Percentiles rank a stretch among this genome's conserved stretches.
phyloP scores from a whole-genome alignment of 2,113 vertebrate species.

The Hemiscyllium ocellatum region DNA sequence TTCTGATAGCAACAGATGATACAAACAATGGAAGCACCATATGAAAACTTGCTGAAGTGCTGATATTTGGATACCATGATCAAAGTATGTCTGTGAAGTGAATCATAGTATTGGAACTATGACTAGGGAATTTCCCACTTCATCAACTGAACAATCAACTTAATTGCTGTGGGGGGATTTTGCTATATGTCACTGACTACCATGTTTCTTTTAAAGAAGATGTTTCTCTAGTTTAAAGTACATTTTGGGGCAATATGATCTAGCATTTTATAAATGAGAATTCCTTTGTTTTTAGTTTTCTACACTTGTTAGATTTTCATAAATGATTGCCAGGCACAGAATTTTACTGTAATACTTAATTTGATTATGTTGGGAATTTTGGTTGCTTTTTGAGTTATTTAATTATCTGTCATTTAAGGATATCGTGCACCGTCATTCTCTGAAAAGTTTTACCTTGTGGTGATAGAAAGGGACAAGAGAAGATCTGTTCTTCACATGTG shows the following conservation, averaged over 20 bases:
- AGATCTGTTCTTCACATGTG: constrained; percentile 93
- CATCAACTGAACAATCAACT: not conserved
- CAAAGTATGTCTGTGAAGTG: not conserved
- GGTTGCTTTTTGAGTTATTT: constrained; percentile 41
- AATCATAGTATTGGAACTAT: not conserved
- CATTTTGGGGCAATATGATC: not conserved
- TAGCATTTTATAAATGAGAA: not conserved
- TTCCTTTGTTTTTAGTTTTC: not conserved
- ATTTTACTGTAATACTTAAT: not conserved
- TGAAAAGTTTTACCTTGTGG: constrained; percentile 95
- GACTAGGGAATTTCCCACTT: not conserved
- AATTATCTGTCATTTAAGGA: constrained; percentile 53
- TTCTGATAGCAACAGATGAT: too few relatives aligned
- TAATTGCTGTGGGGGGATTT: constrained; percentile 2
- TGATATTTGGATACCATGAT: not conserved
- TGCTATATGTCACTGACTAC: not conserved
- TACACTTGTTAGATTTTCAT: not conserved
- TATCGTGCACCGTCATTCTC: constrained; percentile 87
- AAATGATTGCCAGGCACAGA: not conserved
- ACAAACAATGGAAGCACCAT: too few relatives aligned
- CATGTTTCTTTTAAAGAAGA: not conserved
- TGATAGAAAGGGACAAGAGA: constrained; percentile 86
- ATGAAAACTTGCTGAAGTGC: not conserved
- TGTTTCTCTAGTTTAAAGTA: not conserved
- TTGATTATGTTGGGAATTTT: not conserved